Evolutionary conservation across 2,113 vertebrate species (phyloP).

Genomic region (Rattus rattus): DNA sequence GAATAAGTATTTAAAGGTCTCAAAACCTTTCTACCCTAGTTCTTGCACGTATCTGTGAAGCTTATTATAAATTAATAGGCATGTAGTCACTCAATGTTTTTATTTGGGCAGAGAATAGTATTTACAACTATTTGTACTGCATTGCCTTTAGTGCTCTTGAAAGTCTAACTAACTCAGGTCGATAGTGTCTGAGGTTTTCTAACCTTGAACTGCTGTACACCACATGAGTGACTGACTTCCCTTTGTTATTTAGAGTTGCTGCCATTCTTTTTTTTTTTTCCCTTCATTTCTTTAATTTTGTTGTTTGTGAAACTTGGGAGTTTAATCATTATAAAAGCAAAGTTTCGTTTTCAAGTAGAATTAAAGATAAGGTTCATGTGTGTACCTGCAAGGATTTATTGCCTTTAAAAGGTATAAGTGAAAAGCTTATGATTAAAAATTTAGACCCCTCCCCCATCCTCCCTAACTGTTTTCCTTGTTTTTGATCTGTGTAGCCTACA

Average conservation of each 20-base stretch:
- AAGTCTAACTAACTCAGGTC: conserved; percentile 51
- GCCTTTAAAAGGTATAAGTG: conserved; percentile 38
- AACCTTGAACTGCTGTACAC: conserved; percentile 31
- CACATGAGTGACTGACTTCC: neutral
- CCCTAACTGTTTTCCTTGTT: neutral
- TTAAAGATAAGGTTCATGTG: conserved; percentile 32
- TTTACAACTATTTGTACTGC: neutral
- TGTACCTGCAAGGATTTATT: neutral
- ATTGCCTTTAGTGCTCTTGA: conserved; percentile 45
- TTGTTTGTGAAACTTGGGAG: conserved; percentile 14
- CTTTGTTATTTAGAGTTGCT: conserved; percentile 13
- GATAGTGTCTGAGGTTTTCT: conserved; percentile 34
- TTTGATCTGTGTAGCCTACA: neutral
- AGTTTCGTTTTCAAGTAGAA: conserved; percentile 38
- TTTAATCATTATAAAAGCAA: conserved; percentile 21
- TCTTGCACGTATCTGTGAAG: neutral
- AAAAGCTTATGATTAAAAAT: conserved; percentile 37
- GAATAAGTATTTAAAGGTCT: conserved; percentile 19
- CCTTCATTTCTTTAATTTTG: neutral
- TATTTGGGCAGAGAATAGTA: conserved; percentile 35
- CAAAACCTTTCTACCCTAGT: conserved; percentile 34
- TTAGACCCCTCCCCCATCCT: neutral
- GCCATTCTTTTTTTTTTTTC: neutral
- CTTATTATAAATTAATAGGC: conserved; percentile 32
- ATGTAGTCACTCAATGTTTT: neutral